Conservation (phyloP, 2,888 invertebrate species). For the Dasysyrphus albostriatus region DNA sequence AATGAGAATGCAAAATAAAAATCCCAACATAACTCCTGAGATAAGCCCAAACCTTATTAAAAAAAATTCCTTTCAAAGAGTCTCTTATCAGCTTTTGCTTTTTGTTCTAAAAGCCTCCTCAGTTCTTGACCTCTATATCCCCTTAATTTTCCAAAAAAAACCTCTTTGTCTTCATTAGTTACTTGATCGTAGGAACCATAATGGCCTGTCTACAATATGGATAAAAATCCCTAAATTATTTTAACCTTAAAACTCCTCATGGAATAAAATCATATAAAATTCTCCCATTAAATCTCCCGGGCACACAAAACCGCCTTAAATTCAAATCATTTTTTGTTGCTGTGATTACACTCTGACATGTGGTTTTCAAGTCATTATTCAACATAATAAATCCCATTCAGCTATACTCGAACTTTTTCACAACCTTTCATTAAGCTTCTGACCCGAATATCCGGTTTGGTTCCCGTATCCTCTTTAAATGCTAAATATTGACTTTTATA, state of each 20-base stretch:
- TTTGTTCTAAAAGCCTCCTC: not conserved
- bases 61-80: too few relatives aligned
- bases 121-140: not conserved
- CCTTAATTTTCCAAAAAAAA: not conserved
- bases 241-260: not conserved
- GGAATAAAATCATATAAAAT: not conserved
- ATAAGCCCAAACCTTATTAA: too few relatives aligned
- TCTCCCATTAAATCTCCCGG: not conserved
- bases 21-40: too few relatives aligned
- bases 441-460: conserved; percentile 1
- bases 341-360: not conserved
- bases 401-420: not conserved
- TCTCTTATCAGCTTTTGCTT: not conserved
- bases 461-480: not conserved
- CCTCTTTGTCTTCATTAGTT: conserved; percentile 20
- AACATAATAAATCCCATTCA: not conserved
- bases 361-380: not conserved
- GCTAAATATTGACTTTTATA: not conserved
- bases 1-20: too few relatives aligned
- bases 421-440: conserved; percentile 7
- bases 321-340: conserved; percentile 1
- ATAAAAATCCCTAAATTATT: conserved; percentile 6
- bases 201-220: not conserved
- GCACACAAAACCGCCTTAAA: not conserved
- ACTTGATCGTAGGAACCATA: not conserved